Percentiles rank a stretch among this genome's conserved stretches.
phyloP scores from a whole-genome alignment of 2,888 invertebrate genomes.

The Odontomyia ornata region DNA sequence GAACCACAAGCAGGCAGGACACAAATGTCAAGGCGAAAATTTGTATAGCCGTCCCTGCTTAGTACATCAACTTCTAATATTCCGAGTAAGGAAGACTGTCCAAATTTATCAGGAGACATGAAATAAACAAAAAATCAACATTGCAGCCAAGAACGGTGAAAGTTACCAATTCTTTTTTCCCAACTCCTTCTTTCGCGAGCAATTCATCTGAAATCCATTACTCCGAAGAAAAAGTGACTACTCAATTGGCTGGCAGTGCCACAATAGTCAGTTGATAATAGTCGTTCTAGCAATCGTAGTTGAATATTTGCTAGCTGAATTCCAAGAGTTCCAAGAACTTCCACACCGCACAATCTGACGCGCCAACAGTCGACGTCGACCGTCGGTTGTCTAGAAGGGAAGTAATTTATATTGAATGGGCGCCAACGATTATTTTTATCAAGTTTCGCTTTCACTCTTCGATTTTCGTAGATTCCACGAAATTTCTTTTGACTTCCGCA shows the following conservation, averaged over 20 bases:
- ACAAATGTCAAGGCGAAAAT: not conserved
- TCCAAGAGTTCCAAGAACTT: not conserved
- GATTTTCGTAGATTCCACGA: not conserved
- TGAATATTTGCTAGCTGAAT: not conserved
- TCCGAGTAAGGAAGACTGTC: not conserved
- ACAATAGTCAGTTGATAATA: not conserved
- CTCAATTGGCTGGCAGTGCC: not conserved
- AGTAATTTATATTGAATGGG: conserved; percentile 28
- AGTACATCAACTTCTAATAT: no score
- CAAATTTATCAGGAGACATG: no score
- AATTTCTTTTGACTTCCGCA: not conserved
- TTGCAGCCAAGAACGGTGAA: not conserved
- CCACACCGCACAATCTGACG: not conserved
- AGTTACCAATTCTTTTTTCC: not conserved
- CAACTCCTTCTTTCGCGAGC: not conserved
- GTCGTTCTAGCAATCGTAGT: not conserved
- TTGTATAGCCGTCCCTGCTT: not conserved
- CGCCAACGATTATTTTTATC: conserved; percentile 11
- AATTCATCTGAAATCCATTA: not conserved
- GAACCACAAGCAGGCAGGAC: not conserved
- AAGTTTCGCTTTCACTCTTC: not conserved
- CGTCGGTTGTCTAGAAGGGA: conserved; percentile 25
- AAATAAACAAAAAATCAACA: no score
- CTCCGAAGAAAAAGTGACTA: not conserved
- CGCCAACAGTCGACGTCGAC: not conserved